Base-by-base conservation (phyloP, 2,113 vertebrate genomes). In the Leptocoma aspasia region DNA sequence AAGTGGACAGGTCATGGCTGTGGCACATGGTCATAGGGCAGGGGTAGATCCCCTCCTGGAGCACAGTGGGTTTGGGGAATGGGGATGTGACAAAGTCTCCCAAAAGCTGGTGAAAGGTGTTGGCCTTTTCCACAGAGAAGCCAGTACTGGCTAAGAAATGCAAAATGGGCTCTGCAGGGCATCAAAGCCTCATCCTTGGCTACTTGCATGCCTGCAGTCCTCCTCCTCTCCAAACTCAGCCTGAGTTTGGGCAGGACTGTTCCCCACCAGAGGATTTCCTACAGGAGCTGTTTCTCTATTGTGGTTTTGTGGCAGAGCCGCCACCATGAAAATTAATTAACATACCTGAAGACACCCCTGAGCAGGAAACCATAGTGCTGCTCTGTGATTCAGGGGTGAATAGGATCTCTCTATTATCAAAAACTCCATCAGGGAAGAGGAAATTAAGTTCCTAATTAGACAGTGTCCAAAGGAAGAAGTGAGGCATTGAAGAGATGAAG, bases 401-500 rank as follows among this genome's bases (percentile, higher is more conserved):
- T 97, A 95, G 97, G 89, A 95, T 97, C 96, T 86, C 85, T 96
- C 94, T 94, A 97, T 97, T 98, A 97, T 98, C 97, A 97, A 97
- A 98, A 97, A 96, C 97, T 97, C 98, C 98, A 98, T 97, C 96
- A 98, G 96, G 97, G 98, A 98, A 98, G 98, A 98, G 99, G 98
- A 99, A 99, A 99, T 98, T 97, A 98, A 98, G 98, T 98, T 99
- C 98, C 98, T 99, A 99, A 99, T 98, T 98, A 98, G 98, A 98
- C 98, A 99, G 98, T 98, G 98, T 98, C 98, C 98, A 98, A 98
- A 98, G 97, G 98, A 98, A 98, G 98, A 97, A 98, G 97, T 97
- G 97, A 98, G 97, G 98, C 98, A 98, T 98, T 96, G 97, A 98
- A 89, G 97, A 98, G 97, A 95, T 96, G 96, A 98, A 94, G 96